Conservation (phyloP, 1,140 invertebrate species). For the Panagrolaimus sp. region DNA sequence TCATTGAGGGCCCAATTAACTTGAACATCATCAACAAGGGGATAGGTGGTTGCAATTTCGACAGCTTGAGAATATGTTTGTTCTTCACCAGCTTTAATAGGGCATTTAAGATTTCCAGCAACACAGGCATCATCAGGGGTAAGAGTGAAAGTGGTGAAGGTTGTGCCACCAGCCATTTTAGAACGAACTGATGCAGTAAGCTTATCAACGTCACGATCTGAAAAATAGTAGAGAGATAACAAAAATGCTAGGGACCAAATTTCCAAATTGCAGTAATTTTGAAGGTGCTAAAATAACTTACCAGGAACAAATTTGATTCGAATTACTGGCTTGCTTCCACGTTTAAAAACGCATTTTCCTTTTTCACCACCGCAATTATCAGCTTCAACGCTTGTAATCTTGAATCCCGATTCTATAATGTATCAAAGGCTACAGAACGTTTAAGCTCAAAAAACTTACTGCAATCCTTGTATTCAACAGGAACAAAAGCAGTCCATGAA, state of each 20-base stretch:
- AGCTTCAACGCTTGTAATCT: conserved; percentile 1
- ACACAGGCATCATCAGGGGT: conserved; percentile 10
- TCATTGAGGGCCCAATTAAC: conserved; percentile 23
- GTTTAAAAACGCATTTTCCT: conserved; percentile 11
- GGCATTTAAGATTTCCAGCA: conserved; percentile 1
- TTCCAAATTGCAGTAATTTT: too few relatives aligned
- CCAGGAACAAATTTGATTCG: conserved; percentile 22
- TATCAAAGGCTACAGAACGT: not conserved
- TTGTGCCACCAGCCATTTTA: conserved; percentile 3
- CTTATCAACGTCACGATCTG: not conserved
- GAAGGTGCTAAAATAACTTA: not conserved
- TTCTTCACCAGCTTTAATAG: not conserved
- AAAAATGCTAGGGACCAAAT: too few relatives aligned
- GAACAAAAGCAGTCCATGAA: not conserved
- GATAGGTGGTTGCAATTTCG: not conserved
- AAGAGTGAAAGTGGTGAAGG: not conserved
- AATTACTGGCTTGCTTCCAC: conserved; percentile 18
- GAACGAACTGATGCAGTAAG: conserved; percentile 1
- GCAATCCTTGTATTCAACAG: conserved; percentile 23
- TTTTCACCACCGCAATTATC: not conserved
- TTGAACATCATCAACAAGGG: conserved; percentile 18
- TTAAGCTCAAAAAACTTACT: conserved; percentile 12
- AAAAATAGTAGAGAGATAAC: not conserved
- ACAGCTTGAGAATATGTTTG: conserved; percentile 9
- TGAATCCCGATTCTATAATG: not conserved